Evolutionary conservation across 2,888 invertebrate species (phyloP), one percentile per base, ranked within the genome.

Genomic region (Neoitamus cyanurus): DNA sequence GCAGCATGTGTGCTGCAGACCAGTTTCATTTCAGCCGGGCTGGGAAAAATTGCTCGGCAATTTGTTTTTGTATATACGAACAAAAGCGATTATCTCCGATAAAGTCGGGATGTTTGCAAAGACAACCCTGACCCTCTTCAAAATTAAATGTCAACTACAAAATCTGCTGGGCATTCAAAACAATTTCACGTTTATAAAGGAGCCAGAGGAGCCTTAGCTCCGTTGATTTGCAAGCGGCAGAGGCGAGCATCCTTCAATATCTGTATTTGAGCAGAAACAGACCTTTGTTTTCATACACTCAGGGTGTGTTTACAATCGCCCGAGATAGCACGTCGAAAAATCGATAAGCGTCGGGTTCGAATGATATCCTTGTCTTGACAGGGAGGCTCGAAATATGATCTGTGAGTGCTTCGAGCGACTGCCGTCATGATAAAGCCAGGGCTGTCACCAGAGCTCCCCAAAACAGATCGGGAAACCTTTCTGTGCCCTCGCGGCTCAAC

Each of bases 71-170:
- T 34, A 15, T 58, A 20, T 20, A 58, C 30, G 31, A 31, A 31
- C 58, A 34, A 58, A 80, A 58, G 58, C 20, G 78, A 80, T 34
- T 48, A 31, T 31, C 34, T 80, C 3, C 48, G 78, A 80, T 58
- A 80, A 80, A 34, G 20, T 80, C 58, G 58, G 34, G 20, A 31
- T 77, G 31, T 58, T 80, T 31, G 34, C 11, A 34, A 80, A 31
- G 78, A 80, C 20, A 80, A 31, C 58, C 68, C 11, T 20, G 83
- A 83, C 83, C 83, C 83, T 83, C 34, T 83, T 83, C 83, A 83
- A 83, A 83, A 83, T 58, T 48, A 72, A 83, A 83, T 73, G 83
- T 83, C 83, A 83, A 83, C 72, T 42, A 25, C 83, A 72, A 72
- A 58, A 73, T 72, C 31, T 83, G 37, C 28, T 69, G 36, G 82